These are phyloP conservation scores for Drosophila eugracilis DNA, from an alignment of 1,140 invertebrate species.

Conservation along the genomic window DNA sequence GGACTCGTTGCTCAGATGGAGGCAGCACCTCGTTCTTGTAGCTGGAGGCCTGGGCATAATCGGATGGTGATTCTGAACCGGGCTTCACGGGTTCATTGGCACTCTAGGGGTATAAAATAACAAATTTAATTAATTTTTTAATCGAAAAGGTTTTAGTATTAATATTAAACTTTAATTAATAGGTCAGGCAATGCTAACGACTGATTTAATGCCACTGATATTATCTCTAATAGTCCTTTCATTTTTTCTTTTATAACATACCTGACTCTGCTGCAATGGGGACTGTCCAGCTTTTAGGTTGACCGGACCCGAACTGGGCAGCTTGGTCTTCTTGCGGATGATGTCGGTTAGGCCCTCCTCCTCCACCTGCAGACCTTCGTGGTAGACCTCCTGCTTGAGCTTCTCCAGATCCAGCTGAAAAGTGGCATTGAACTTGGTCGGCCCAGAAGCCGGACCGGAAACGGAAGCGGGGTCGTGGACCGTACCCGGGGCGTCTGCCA, in stretches of 20 bases:
- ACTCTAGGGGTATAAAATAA: conserved; percentile 37
- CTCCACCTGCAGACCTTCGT: conserved; percentile 92
- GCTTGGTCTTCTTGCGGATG: conserved; percentile 88
- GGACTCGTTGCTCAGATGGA: conserved; percentile 18
- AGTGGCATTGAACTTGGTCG: conserved; percentile 86
- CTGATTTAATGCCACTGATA: too few species aligned
- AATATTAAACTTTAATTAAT: neutral
- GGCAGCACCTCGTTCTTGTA: conserved; percentile 75
- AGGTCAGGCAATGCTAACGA: too few species aligned
- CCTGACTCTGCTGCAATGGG: conserved; percentile 62
- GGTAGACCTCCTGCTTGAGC: conserved; percentile 91
- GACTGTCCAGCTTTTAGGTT: conserved; percentile 55
- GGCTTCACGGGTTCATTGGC: conserved; percentile 73
- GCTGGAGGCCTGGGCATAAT: conserved; percentile 59
- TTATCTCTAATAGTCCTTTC: neutral
- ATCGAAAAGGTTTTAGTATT: too few species aligned
- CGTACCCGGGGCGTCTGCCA: conserved; percentile 59
- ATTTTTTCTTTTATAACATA: conserved; percentile 8
- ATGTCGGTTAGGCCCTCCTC: conserved; percentile 91
- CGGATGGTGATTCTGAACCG: conserved; percentile 37
- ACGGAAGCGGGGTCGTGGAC: conserved; percentile 2
- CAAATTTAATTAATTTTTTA: too few species aligned
- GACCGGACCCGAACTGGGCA: conserved; percentile 80
- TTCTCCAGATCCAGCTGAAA: conserved; percentile 90
- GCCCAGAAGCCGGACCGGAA: conserved; percentile 2